Conservation (phyloP, 2,797 vertebrate genomes). For the Centroberyx gerrardi region DNA sequence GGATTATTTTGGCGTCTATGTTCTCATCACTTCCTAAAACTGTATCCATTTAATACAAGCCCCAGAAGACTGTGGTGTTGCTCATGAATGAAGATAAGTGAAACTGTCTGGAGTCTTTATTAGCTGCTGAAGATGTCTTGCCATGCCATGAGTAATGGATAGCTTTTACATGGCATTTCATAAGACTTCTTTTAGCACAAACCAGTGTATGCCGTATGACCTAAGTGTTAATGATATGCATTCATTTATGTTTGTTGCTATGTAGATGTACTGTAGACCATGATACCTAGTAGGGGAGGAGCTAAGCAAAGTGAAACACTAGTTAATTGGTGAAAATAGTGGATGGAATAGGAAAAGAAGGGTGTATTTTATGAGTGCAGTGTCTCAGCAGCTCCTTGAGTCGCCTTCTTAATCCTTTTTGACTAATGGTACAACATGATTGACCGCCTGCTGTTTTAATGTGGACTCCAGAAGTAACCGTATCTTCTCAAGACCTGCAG, state of each 20-base stretch:
- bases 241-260: constrained; percentile 33
- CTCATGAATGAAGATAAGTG: background rate
- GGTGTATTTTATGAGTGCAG: constrained; percentile 9
- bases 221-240: constrained; percentile 20
- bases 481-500: constrained; percentile 81
- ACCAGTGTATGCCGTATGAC: constrained; percentile 1
- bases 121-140: constrained; percentile 33
- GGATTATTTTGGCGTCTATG: too few relatives aligned
- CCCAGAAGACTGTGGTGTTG: too few relatives aligned
- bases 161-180: constrained; percentile 33
- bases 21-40: too few relatives aligned
- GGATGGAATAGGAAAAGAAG: background rate
- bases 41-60: too few relatives aligned
- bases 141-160: constrained; percentile 18
- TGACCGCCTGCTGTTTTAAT: constrained; percentile 81
- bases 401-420: constrained; percentile 56
- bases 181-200: background rate
- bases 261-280: constrained; percentile 2
- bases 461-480: constrained; percentile 82
- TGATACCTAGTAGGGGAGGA: background rate
- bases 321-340: background rate
- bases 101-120: constrained; percentile 11
- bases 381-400: constrained; percentile 28
- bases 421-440: constrained; percentile 70
- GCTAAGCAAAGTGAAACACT: background rate